Evolutionary conservation across 2,113 vertebrate species (phyloP).

Genomic region (Erpornis zantholeuca): DNA sequence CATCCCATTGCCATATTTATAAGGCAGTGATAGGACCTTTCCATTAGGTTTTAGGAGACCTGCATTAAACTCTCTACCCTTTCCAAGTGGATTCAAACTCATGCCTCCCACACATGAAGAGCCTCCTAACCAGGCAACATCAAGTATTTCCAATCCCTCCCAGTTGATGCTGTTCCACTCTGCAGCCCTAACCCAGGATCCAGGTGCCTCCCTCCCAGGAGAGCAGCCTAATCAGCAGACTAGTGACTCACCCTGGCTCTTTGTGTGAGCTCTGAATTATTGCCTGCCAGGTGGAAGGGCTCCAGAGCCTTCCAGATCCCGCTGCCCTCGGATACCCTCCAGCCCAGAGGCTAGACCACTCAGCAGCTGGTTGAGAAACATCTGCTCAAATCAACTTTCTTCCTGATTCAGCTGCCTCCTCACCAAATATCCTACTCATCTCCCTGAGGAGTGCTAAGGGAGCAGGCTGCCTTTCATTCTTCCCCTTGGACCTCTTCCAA

Average conservation of each 20-base stretch:
- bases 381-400: conserved; percentile 32
- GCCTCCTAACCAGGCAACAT: background rate
- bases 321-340: conserved; percentile 36
- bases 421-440: background rate
- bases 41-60: background rate
- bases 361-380: conserved; percentile 51
- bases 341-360: conserved; percentile 38
- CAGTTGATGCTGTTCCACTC: background rate
- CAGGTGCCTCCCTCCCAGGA: conserved; percentile 48
- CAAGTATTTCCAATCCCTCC: background rate
- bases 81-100: background rate
- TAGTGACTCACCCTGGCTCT: conserved; percentile 48
- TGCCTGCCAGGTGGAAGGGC: conserved; percentile 37
- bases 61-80: background rate
- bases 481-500: background rate
- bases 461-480: background rate
- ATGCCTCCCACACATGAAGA: background rate
- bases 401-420: conserved; percentile 56
- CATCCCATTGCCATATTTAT: background rate
- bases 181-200: background rate
- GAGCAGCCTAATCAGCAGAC: conserved; percentile 62
- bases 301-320: background rate
- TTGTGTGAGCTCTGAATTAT: conserved; percentile 25
- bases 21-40: background rate
- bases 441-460: background rate